Conservation (phyloP, 1,140 invertebrate species). For the Epicauta chinensis region DNA sequence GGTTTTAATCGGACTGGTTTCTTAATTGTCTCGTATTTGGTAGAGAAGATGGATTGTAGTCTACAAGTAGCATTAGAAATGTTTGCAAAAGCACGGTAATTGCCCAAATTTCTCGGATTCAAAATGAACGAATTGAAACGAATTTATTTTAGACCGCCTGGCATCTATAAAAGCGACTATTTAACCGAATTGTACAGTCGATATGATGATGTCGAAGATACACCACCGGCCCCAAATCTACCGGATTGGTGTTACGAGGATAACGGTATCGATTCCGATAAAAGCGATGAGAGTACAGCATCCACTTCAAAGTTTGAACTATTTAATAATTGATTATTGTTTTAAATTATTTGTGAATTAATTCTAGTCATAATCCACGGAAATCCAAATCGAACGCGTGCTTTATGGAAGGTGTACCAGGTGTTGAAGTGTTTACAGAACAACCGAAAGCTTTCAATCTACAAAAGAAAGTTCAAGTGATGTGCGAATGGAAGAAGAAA, state of each 20-base stretch:
- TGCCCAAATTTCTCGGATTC: constrained; percentile 1
- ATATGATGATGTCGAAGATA: constrained; percentile 72
- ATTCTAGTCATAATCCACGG: neutral
- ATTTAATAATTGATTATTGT: neutral
- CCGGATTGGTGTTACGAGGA: constrained; percentile 74
- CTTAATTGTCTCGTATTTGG: constrained; percentile 84
- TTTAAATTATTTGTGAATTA: neutral
- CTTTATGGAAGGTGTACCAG: constrained; percentile 78
- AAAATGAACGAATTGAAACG: neutral
- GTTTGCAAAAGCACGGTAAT: constrained; percentile 31
- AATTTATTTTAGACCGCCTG: constrained; percentile 52
- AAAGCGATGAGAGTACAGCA: constrained; percentile 1
- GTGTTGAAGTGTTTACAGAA: constrained; percentile 58
- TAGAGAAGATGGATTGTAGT: constrained; percentile 45
- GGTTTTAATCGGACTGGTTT: constrained; percentile 98
- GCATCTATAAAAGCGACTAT: constrained; percentile 76
- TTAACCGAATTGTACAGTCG: constrained; percentile 63
- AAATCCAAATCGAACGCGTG: constrained; percentile 41
- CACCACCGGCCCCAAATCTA: constrained; percentile 62
- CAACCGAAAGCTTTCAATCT: constrained; percentile 59
- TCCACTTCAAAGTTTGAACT: constrained; percentile 5
- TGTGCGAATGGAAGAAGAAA: constrained; percentile 71
- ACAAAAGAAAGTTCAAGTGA: constrained; percentile 69
- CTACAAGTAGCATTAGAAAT: constrained; percentile 27
- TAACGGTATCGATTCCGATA: constrained; percentile 43